These are phyloP conservation scores for Zoanthus sansibaricus DNA, from an alignment of 92 coral and sea anemone genomes.

Conservation along the genomic window DNA sequence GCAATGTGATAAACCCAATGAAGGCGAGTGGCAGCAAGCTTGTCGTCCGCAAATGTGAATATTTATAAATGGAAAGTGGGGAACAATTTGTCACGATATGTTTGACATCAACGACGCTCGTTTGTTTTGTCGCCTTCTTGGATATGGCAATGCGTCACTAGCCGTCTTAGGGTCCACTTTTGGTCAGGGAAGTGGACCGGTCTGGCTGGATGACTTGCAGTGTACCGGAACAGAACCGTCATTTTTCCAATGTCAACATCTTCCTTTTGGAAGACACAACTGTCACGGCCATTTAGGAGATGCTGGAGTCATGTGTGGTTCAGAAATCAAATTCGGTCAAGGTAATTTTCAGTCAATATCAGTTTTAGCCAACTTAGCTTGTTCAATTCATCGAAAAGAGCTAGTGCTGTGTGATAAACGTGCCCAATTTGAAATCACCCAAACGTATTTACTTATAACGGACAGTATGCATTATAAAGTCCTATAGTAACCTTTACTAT, in stretches of 20 bases:
- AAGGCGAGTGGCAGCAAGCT: too few species aligned
- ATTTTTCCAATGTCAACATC: conserved; percentile 20
- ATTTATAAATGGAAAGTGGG: conserved; percentile 28
- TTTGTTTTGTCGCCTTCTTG: conserved; percentile 5
- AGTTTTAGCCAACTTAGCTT: too few species aligned
- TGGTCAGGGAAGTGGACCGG: conserved; percentile 15
- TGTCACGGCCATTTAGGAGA: conserved; percentile 14
- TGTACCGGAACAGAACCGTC: conserved; percentile 9
- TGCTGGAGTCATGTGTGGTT: conserved; percentile 22
- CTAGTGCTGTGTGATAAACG: too few species aligned
- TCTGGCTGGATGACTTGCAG: conserved; percentile 25
- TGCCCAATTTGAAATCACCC: too few species aligned
- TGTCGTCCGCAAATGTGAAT: too few species aligned
- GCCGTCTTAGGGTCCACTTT: conserved; percentile 17
- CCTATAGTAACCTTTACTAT: too few species aligned
- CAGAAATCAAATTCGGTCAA: background rate
- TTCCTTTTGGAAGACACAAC: conserved; percentile 8
- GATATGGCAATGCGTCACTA: background rate
- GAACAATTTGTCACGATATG: conserved; percentile 16
- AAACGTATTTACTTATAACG: too few species aligned
- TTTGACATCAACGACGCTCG: conserved; percentile 3
- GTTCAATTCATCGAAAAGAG: too few species aligned
- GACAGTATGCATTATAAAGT: too few species aligned
- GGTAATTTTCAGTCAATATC: background rate
- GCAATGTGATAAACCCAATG: too few species aligned